phyloP scores from a whole-genome alignment of 2,888 invertebrate genomes.

The Flexamia atlantica region DNA sequence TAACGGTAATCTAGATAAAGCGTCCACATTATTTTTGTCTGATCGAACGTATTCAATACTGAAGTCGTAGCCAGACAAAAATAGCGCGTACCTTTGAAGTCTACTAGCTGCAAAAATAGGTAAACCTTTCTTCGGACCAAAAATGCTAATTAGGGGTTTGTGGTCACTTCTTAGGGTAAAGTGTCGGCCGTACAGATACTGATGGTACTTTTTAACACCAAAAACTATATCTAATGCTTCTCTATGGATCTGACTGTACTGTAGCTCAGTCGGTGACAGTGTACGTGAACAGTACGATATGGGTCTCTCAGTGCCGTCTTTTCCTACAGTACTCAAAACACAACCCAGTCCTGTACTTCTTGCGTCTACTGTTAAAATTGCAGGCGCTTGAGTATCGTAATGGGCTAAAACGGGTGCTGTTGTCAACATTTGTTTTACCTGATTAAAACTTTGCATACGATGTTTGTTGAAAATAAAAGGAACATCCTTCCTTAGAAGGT shows the following conservation, averaged over 20 bases:
- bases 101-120: conserved; percentile 65
- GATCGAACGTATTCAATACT: conserved; percentile 60
- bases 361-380: conserved; percentile 59
- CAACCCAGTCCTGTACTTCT: conserved; percentile 60
- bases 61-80: conserved; percentile 61
- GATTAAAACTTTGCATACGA: background rate
- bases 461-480: conserved; percentile 4
- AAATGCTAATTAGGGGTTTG: conserved; percentile 64
- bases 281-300: conserved; percentile 57
- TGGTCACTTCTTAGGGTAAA: conserved; percentile 63
- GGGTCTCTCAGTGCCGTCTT: conserved; percentile 36
- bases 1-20: no score
- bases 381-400: conserved; percentile 53
- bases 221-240: conserved; percentile 59
- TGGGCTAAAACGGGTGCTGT: conserved; percentile 58
- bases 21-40: conserved; percentile 58
- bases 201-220: conserved; percentile 60
- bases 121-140: conserved; percentile 62
- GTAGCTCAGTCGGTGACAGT: conserved; percentile 47
- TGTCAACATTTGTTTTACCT: conserved; percentile 52
- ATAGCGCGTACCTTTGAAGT: conserved; percentile 62
- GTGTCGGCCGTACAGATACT: conserved; percentile 55
- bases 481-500: conserved; percentile 46
- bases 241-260: conserved; percentile 60
- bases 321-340: conserved; percentile 43